Evolutionary conservation across 23 tunicate genomes (phyloP).

Genomic region (Styela clava): DNA sequence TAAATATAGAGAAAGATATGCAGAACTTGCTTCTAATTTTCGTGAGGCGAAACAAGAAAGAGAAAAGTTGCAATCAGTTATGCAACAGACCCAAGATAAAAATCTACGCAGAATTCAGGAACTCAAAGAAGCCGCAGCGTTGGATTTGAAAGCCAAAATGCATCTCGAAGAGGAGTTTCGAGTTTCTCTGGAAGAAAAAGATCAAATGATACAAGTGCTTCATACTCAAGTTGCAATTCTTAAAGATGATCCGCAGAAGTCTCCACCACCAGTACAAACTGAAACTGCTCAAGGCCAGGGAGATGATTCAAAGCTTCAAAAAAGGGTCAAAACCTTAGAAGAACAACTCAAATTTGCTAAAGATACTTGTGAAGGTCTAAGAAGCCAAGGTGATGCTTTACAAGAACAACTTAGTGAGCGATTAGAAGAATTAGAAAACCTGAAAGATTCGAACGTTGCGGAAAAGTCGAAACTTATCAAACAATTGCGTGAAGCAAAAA

Average conservation of each 20-base stretch:
- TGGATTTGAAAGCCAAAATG: conserved; percentile 87
- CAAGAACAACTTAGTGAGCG: conserved; percentile 51
- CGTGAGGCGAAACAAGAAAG: conserved; percentile 50
- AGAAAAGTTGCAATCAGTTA: conserved; percentile 52
- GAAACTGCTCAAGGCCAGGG: not conserved
- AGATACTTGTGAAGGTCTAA: conserved; percentile 26
- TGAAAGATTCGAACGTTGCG: conserved; percentile 50
- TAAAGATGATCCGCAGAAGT: not conserved
- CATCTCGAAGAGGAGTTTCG: conserved; percentile 88
- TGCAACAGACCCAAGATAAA: conserved; percentile 79
- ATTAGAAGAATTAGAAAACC: conserved; percentile 53
- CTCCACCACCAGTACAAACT: not conserved
- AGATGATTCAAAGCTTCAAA: not conserved
- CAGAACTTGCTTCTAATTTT: conserved; percentile 48
- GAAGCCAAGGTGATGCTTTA: conserved; percentile 37
- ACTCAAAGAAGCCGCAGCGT: conserved; percentile 65
- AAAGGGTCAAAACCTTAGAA: conserved; percentile 1
- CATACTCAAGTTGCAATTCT: conserved; percentile 64
- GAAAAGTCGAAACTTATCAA: conserved; percentile 67
- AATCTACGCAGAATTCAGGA: conserved; percentile 61
- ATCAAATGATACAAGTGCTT: conserved; percentile 59
- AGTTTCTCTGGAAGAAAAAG: conserved; percentile 78
- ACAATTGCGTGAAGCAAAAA: conserved; percentile 66
- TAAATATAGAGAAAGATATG: conserved; percentile 70
- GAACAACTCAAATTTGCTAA: conserved; percentile 28